phyloP scores from a whole-genome alignment of 64 coral and sea anemone genomes.

The Stichodactyla mertensii region DNA sequence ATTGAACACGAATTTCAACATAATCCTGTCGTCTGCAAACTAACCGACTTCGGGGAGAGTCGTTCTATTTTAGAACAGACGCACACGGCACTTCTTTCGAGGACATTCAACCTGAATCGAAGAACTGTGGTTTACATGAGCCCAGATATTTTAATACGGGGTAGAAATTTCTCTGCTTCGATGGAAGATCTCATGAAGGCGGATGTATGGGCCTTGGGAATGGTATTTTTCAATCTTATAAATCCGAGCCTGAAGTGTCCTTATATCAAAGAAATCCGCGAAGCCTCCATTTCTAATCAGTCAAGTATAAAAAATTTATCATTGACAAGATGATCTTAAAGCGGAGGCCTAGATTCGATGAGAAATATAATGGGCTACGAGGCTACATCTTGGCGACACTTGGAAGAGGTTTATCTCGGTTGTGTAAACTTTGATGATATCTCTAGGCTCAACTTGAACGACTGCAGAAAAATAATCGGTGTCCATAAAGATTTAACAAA shows the following conservation, averaged over 20 bases:
- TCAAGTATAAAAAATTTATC: neutral
- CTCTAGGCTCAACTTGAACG: no score
- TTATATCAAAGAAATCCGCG: conserved; percentile 17
- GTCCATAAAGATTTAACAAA: no score
- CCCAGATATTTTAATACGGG: conserved; percentile 26
- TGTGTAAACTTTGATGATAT: no score
- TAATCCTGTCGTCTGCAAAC: neutral
- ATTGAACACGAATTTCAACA: neutral
- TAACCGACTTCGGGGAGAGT: neutral
- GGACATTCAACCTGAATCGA: conserved; percentile 12
- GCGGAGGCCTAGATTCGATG: neutral
- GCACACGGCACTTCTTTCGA: neutral
- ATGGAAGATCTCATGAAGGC: conserved; percentile 28
- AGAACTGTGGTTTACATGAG: conserved; percentile 38
- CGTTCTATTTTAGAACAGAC: conserved; percentile 14
- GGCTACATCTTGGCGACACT: neutral
- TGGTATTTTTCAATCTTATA: conserved; percentile 32
- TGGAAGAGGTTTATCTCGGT: neutral
- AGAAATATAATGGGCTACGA: neutral
- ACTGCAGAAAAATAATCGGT: no score
- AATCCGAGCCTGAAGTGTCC: neutral
- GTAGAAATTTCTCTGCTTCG: neutral
- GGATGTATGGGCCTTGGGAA: conserved; percentile 53
- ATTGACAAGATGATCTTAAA: no score
- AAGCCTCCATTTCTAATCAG: conserved; percentile 6